Base-by-base conservation (phyloP, 2,888 invertebrate genomes). In the Dryobotodes eremita region DNA sequence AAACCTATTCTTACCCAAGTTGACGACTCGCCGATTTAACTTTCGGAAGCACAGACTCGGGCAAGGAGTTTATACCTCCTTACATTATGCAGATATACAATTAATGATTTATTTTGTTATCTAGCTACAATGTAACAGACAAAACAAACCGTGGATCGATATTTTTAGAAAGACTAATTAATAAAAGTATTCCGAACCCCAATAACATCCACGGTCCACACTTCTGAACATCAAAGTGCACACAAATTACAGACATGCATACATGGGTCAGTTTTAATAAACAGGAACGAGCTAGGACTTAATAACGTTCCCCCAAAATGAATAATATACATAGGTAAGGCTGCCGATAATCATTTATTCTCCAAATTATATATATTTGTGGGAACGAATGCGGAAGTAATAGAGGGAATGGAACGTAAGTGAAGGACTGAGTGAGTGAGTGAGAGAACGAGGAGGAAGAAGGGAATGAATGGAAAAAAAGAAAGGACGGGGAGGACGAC, bases 231-330 rank as follows among this genome's bases (percentile, higher is more conserved):
- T 70, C 20, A 76, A 82, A 77, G 70, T 57, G 80, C 57, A 81
- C 69, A 66, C 71, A 76, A 46, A 83, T 70, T 77, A 71, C 75
- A 77, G 62, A 65, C 74, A 66, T 57, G 64, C 80, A 48, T 68
- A 42, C 55, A 68, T 48, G 64, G 59, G 68, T 70, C 64, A 84
- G 48, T 71, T 57, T 71, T 71, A 36, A 82, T 62, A 66, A 70
- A 71, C 64, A 79, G 57, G 36, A 17, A 42, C 3, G 4, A 46
- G 53, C 36, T 50, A 62, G 10, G 31, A 74, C 36, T 78, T 75
- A 71, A 69, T 71, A 74, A 59, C 46, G 57, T 46, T 75, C 69
- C 84, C 75, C 71, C 15, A 69, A 79, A 83, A 72, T 84, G 13
- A 50, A 71, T 75, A 42, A 6, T 31, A 42, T 17, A 57, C 57